These are phyloP conservation scores for Ametastegia equiseti DNA, from an alignment of 2,888 invertebrate species.

Conservation along the genomic window DNA sequence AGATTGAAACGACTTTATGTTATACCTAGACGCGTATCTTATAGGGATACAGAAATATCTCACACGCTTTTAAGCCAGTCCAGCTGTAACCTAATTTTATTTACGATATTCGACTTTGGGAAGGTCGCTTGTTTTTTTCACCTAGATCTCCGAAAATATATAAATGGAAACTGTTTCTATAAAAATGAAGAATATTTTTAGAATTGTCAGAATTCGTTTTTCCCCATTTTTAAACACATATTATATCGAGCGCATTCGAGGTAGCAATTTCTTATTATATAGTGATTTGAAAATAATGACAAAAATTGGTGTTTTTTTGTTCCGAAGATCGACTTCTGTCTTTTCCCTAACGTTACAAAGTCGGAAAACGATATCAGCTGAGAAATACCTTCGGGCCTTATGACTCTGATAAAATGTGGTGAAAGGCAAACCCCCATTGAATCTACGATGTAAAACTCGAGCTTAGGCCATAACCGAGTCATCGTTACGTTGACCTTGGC, in stretches of 20 bases:
- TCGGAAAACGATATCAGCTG: not conserved
- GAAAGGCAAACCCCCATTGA: conserved; percentile 3
- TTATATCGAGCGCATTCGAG: not conserved
- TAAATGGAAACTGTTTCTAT: not conserved
- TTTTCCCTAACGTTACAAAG: too few species aligned
- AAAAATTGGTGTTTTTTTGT: too few species aligned
- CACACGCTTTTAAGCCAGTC: not conserved
- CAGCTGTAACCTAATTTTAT: conserved; percentile 23
- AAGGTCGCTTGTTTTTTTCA: not conserved
- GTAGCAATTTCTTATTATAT: not conserved
- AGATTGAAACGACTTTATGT: too few species aligned
- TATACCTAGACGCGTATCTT: too few species aligned
- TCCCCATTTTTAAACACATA: not conserved
- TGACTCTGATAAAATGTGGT: not conserved
- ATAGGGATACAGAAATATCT: not conserved
- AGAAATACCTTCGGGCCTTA: not conserved
- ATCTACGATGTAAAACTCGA: not conserved
- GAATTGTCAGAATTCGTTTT: not conserved
- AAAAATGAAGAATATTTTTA: not conserved
- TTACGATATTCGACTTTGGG: not conserved
- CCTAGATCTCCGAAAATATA: not conserved
- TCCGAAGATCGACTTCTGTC: too few species aligned
- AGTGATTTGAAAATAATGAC: too few species aligned
- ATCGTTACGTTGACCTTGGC: not conserved
- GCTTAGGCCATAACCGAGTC: not conserved